Percentiles rank a stretch among this genome's conserved stretches.
Evolutionary conservation across 2,113 vertebrate genomes (phyloP).

Genomic region (Ctenodactylus gundi): DNA sequence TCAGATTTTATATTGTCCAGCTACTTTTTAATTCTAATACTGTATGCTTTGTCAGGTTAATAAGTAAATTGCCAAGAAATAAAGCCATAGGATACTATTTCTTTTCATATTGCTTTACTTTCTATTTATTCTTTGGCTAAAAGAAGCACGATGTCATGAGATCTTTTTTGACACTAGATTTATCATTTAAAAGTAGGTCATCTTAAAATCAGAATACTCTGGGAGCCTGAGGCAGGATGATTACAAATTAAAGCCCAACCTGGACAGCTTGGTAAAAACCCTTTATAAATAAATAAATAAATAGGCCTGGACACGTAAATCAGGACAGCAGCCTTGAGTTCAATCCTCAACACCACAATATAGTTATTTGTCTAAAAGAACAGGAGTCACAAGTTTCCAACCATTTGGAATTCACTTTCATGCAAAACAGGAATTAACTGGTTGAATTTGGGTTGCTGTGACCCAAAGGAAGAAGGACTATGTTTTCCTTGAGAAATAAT

Average conservation of each 20-base stretch:
- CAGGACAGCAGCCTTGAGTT: not conserved
- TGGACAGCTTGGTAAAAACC: not conserved
- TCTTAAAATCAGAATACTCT: too few species aligned
- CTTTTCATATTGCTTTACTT: not conserved
- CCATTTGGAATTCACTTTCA: not conserved
- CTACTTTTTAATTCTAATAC: not conserved
- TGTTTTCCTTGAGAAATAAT: not conserved
- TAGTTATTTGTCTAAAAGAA: not conserved
- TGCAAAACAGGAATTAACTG: not conserved
- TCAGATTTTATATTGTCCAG: not conserved
- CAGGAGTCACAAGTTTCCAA: not conserved
- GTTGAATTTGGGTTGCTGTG: not conserved
- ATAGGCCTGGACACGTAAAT: not conserved
- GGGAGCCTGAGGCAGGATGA: not conserved
- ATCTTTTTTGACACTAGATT: not conserved
- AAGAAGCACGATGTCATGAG: not conserved
- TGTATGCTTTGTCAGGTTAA: not conserved
- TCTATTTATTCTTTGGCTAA: not conserved
- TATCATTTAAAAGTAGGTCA: not conserved
- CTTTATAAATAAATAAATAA: not conserved
- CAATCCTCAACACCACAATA: not conserved
- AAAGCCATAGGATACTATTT: not conserved
- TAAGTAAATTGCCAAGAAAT: not conserved
- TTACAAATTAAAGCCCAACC: not conserved
- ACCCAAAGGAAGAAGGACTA: not conserved